Conservation (phyloP, 2,888 invertebrate species). For the Eupelmus urozonus region DNA sequence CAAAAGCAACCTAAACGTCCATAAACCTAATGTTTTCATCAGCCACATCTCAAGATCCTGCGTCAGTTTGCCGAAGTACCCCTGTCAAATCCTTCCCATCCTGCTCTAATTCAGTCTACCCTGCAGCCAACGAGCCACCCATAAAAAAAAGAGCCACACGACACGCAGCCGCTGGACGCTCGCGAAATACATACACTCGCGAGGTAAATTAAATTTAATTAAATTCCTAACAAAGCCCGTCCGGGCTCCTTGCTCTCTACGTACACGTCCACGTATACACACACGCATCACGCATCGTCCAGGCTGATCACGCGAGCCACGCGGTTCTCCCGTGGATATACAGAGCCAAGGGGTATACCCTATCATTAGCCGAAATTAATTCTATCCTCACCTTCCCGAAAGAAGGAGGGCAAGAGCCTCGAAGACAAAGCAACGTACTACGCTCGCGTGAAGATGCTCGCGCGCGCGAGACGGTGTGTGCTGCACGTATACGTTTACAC, state of each 20-base stretch:
- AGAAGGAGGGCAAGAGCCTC: constrained; percentile 1
- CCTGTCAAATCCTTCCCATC: constrained; percentile 1
- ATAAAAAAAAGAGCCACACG: background rate
- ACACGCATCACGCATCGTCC: too few relatives aligned
- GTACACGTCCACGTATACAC: background rate
- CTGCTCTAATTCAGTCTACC: background rate
- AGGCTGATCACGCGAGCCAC: too few relatives aligned
- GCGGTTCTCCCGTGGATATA: too few relatives aligned
- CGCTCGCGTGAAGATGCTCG: background rate
- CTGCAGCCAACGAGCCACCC: background rate
- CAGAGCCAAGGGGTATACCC: too few relatives aligned
- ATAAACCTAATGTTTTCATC: constrained; percentile 14
- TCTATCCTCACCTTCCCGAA: constrained; percentile 10
- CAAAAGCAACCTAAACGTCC: too few relatives aligned
- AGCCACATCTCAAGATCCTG: background rate
- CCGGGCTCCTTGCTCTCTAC: background rate
- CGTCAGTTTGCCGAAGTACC: constrained; percentile 3
- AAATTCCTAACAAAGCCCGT: background rate
- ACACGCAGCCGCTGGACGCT: background rate
- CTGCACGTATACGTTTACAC: background rate
- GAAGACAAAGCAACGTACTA: constrained; percentile 2
- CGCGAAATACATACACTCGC: background rate
- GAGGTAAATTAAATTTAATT: constrained; percentile 30
- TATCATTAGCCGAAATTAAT: constrained; percentile 23
- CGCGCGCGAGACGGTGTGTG: background rate